Evolutionary conservation across 2,797 vertebrate species (phyloP).

Genomic region (Chelonia mydas): DNA sequence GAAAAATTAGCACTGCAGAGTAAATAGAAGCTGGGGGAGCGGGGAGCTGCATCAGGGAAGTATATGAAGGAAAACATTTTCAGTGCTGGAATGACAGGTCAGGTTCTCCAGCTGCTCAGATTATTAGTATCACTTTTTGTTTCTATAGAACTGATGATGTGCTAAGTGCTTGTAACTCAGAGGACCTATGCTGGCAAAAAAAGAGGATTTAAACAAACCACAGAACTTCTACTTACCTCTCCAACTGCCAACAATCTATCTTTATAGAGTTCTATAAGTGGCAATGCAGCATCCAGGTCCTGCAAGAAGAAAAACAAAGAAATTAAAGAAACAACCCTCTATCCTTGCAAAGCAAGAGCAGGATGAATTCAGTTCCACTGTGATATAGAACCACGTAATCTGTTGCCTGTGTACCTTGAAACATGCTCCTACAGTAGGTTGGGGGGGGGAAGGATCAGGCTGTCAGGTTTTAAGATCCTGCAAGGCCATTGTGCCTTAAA

Average conservation of each 20-base stretch:
- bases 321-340: not conserved
- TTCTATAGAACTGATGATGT: not conserved
- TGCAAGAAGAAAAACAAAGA: constrained; percentile 61
- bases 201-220: not conserved
- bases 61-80: not conserved
- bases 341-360: not conserved
- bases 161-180: not conserved
- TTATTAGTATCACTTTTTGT: not conserved
- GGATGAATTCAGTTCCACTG: not conserved
- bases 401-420: not conserved
- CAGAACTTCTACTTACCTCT: constrained; percentile 82
- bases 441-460: rapidly evolving
- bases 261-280: constrained; percentile 91
- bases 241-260: constrained; percentile 92
- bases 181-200: not conserved
- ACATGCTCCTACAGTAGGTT: not conserved
- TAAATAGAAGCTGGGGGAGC: not conserved
- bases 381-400: not conserved
- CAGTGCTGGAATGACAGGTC: not conserved
- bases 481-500: not conserved
- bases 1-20: not conserved
- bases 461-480: not conserved
- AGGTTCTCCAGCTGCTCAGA: not conserved
- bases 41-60: not conserved
- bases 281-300: constrained; percentile 94